Percentiles rank a stretch among this genome's conserved stretches.
Conservation (phyloP, 2,888 invertebrate genomes). For the Cremastinae sp. region DNA sequence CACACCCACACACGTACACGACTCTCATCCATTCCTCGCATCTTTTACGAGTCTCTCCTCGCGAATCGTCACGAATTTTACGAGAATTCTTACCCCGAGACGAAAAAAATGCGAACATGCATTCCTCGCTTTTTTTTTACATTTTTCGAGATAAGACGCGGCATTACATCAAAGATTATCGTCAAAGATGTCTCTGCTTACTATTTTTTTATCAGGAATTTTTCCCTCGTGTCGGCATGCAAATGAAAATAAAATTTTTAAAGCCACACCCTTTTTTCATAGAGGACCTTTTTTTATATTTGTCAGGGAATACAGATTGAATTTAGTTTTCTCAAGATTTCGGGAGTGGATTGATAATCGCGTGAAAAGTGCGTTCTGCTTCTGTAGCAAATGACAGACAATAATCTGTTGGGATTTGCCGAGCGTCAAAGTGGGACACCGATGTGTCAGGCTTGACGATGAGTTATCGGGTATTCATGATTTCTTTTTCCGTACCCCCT, state of each 20-base stretch:
- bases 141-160: constrained; percentile 8
- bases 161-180: background rate
- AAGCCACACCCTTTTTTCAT: no score
- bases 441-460: constrained; percentile 46
- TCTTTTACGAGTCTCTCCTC: constrained; percentile 21
- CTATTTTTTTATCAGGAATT: no score
- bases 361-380: constrained; percentile 19
- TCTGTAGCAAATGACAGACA: constrained; percentile 12
- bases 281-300: no score
- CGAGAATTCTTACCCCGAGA: constrained; percentile 20
- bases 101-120: background rate
- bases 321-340: no score
- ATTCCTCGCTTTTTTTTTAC: background rate
- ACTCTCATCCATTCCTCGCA: background rate
- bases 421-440: constrained; percentile 41
- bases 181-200: background rate
- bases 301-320: no score
- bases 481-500: constrained; percentile 3
- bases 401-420: constrained; percentile 27
- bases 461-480: constrained; percentile 27
- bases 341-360: background rate
- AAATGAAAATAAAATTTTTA: no score
- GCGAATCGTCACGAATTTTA: constrained; percentile 14
- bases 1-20: no score
- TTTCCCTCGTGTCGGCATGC: no score